phyloP scores from a whole-genome alignment of 2,113 vertebrate genomes.

The rat (Rattus norvegicus) region GRCr8 NC_086032.1:75381501-75382000 shows the following conservation, averaged over 20 bases:
- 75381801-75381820: neutral
- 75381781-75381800: neutral
- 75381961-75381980: neutral
- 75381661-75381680: neutral
- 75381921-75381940: neutral
- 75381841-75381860: neutral
- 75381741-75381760: neutral
- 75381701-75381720: neutral
- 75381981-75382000: neutral
- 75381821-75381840: neutral
- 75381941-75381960: neutral
- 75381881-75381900: neutral
- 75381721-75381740: neutral
- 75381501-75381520: neutral
- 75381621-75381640: neutral
- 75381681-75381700: neutral
- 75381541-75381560: neutral
- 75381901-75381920: neutral
- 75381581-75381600: neutral
- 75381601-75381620: neutral
- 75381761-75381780: neutral
- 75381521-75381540: neutral
- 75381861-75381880: neutral
- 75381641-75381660: neutral
- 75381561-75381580: neutral